A percentile compares a stretch with the other conserved stretches of the same genome.
These are phyloP conservation scores for Himantopus leucocephalus DNA, from an alignment of 2,113 vertebrate species.

Conservation along the genomic window DNA sequence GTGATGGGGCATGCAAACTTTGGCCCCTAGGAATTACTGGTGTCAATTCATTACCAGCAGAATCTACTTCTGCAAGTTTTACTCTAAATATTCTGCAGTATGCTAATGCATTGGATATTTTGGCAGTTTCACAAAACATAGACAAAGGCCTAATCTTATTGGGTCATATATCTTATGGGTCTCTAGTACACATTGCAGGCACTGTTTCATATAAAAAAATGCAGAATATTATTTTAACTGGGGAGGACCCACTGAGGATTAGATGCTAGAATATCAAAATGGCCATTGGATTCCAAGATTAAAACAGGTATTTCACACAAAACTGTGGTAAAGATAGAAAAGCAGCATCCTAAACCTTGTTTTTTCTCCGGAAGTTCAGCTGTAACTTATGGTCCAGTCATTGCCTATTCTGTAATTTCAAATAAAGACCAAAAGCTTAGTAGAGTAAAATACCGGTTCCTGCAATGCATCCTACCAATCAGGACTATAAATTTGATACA, in stretches of 20 bases:
- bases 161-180: rapidly evolving
- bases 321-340: not conserved
- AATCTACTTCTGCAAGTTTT: not conserved
- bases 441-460: not conserved
- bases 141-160: not conserved
- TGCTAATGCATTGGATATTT: not conserved
- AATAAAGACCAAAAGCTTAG: not conserved
- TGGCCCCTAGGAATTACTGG: not conserved
- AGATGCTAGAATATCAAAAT: not conserved
- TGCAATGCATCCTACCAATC: not conserved
- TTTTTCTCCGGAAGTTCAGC: not conserved
- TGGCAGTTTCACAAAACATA: not conserved
- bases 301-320: not conserved
- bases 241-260: not conserved
- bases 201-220: not conserved
- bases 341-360: not conserved
- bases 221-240: not conserved
- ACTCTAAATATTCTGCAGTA: not conserved
- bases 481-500: not conserved
- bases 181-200: not conserved
- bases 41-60: not conserved
- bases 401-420: not conserved
- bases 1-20: not conserved
- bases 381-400: not conserved
- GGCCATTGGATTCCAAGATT: not conserved